Evolutionary conservation across 1,140 invertebrate species (phyloP).

Genomic region (Camponotus vicinus): DNA sequence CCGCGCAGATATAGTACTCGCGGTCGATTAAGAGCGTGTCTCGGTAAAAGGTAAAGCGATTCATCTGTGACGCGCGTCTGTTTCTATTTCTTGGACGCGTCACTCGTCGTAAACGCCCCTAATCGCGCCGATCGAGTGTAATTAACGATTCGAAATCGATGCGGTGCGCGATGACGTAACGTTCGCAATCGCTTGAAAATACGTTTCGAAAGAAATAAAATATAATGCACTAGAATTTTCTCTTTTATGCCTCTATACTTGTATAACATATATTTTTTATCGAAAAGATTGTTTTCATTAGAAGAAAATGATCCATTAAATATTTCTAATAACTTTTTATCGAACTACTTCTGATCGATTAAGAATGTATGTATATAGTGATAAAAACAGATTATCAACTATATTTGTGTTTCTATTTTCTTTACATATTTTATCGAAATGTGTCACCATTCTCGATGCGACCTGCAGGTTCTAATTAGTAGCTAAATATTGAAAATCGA

Average conservation of each 20-base stretch:
- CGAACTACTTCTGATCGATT: not conserved
- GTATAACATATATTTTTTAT: not conserved
- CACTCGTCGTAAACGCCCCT: conserved; percentile 6
- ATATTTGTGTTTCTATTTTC: conserved; percentile 26
- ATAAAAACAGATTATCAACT: not conserved
- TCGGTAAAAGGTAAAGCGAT: conserved; percentile 51
- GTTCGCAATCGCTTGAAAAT: conserved; percentile 14
- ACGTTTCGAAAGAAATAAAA: conserved; percentile 14
- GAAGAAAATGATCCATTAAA: not conserved
- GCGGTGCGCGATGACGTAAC: not conserved
- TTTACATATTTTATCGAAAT: conserved; percentile 13
- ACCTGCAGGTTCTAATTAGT: conserved; percentile 40
- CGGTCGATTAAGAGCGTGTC: conserved; percentile 61
- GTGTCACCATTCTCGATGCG: not conserved
- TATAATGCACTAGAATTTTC: conserved; percentile 3
- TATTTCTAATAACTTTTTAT: conserved; percentile 10
- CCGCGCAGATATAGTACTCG: conserved; percentile 51
- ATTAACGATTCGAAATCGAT: conserved; percentile 31
- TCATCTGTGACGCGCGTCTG: conserved; percentile 9
- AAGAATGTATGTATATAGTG: not conserved
- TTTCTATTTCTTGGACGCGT: conserved; percentile 48
- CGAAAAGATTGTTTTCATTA: not conserved
- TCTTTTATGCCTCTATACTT: not conserved
- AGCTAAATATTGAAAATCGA: conserved; percentile 46
- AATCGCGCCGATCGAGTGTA: conserved; percentile 24